Evolutionary conservation across 2,888 invertebrate genomes (phyloP).

Genomic region (Lithophane ornitopus): DNA sequence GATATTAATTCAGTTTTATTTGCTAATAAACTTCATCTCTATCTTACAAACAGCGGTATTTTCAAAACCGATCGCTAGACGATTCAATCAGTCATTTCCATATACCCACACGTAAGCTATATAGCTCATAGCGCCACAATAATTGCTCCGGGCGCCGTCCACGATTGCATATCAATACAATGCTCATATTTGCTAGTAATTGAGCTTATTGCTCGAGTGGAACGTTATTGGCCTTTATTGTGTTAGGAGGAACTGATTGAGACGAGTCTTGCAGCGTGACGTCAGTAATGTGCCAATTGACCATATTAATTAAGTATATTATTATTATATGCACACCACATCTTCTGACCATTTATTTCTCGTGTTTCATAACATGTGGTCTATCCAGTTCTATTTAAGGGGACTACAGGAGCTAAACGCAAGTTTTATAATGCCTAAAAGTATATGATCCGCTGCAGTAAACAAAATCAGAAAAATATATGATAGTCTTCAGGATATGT

Average conservation of each 20-base stretch:
- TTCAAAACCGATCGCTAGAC: slow-evolving; percentile 17
- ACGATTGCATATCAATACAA: slow-evolving; percentile 86
- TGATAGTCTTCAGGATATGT: too few relatives aligned
- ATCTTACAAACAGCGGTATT: slow-evolving; percentile 10
- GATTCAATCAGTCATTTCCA: slow-evolving; percentile 45
- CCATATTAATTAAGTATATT: slow-evolving; percentile 31
- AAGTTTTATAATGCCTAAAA: too few relatives aligned
- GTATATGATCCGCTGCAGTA: neutral
- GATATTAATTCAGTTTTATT: too few relatives aligned
- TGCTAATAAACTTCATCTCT: neutral
- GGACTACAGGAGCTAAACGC: too few relatives aligned
- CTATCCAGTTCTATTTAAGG: too few relatives aligned
- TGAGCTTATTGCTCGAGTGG: slow-evolving; percentile 80
- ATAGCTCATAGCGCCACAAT: slow-evolving; percentile 70
- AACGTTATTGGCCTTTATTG: slow-evolving; percentile 83
- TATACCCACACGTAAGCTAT: slow-evolving; percentile 7
- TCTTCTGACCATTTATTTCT: too few relatives aligned
- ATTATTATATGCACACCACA: too few relatives aligned
- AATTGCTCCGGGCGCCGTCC: slow-evolving; percentile 84
- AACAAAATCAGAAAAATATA: neutral
- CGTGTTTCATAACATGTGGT: too few relatives aligned
- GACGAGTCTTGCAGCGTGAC: slow-evolving; percentile 72
- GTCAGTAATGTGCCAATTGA: slow-evolving; percentile 63
- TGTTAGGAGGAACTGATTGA: slow-evolving; percentile 79
- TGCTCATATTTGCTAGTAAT: slow-evolving; percentile 81